Evolutionary conservation across 2,888 invertebrate genomes (phyloP).

Genomic region (Laothoe populi): DNA sequence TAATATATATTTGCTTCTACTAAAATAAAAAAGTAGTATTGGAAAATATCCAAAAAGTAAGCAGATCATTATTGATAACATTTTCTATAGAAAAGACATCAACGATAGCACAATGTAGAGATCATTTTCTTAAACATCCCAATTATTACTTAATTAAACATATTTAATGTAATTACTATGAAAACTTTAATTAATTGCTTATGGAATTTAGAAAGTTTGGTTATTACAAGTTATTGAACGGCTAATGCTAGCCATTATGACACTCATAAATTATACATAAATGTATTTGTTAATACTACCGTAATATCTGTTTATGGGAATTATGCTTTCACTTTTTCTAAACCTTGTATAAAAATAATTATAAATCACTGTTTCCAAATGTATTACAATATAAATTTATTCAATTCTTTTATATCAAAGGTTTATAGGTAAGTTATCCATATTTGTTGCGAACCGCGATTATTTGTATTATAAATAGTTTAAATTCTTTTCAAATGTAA

Average conservation of each 20-base stretch:
- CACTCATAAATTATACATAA: slow-evolving; percentile 23
- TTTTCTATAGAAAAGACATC: slow-evolving; percentile 21
- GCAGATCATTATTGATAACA: neutral
- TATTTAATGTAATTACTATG: neutral
- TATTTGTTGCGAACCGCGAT: neutral
- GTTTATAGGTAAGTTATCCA: neutral
- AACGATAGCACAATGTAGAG: neutral
- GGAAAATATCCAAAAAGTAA: neutral
- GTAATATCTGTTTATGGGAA: neutral
- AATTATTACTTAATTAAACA: neutral
- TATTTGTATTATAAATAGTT: too few species aligned
- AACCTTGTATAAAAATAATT: neutral
- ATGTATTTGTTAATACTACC: slow-evolving; percentile 9
- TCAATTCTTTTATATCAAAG: neutral
- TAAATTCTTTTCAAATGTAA: too few species aligned
- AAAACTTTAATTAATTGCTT: neutral
- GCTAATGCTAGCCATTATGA: slow-evolving; percentile 13
- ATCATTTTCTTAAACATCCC: neutral
- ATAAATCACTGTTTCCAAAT: neutral
- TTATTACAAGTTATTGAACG: slow-evolving; percentile 20
- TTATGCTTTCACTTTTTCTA: neutral
- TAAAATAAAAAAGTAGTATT: neutral
- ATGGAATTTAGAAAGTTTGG: slow-evolving; percentile 22
- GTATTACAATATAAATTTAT: neutral
- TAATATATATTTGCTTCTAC: neutral